Percentiles rank a stretch among this genome's conserved stretches.
Evolutionary conservation across 2,797 vertebrate species (phyloP).

Genomic region (Lithobates sylvaticus): DNA sequence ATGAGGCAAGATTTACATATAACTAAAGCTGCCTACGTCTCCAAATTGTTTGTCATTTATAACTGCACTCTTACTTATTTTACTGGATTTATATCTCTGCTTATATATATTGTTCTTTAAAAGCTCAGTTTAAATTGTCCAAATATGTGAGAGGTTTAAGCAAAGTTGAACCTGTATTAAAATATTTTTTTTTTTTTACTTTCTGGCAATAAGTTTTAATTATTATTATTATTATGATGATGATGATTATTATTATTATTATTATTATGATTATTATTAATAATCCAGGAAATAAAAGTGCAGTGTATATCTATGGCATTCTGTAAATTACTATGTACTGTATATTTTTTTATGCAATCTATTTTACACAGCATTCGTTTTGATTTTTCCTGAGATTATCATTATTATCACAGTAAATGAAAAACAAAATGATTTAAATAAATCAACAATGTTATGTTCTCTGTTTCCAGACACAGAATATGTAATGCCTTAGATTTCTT

Average conservation of each 20-base stretch:
- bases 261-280: not conserved
- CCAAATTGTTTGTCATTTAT: no score
- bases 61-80: no score
- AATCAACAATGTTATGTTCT: not conserved
- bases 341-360: not conserved
- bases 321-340: not conserved
- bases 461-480: not conserved
- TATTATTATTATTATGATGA: not conserved
- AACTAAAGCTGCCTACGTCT: no score
- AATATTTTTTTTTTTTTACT: no score
- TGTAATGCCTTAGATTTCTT: slow-evolving; percentile 1
- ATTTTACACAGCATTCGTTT: not conserved
- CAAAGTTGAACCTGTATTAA: no score
- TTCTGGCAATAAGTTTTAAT: not conserved
- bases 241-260: not conserved
- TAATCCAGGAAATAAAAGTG: not conserved
- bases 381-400: not conserved
- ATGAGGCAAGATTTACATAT: no score
- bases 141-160: no score
- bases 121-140: no score
- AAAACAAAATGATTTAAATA: not conserved
- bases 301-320: not conserved
- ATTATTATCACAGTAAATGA: not conserved
- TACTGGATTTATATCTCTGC: no score
- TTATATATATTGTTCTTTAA: no score